Base-by-base conservation (phyloP, 2,888 invertebrate species). In the Chelonus formosanus region DNA sequence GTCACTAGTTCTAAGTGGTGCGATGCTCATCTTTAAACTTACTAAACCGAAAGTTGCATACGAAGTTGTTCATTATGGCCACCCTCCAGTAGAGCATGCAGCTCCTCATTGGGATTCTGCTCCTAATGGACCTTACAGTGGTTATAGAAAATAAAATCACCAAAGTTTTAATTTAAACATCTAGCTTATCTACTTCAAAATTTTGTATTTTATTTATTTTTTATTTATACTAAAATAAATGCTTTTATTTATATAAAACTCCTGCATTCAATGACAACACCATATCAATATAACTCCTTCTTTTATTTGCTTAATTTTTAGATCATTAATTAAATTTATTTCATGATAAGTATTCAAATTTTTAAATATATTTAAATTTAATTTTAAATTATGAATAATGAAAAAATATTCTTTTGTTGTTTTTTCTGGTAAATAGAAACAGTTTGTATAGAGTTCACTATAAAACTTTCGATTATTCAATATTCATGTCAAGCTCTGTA, bases 11-110 rank as follows among this genome's bases (percentile, higher is more conserved):
- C 86, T 94, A 54, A 93, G 94, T 72, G 94, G 92, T 71, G 94
- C 94, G 67, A 88, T 94, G 88, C 88, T 94, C 60, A 92, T 95
- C 82, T 94, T 94, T 86, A 94, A 93, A 85, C 89, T 94, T 81
- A 91, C 94, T 74, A 94, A 94, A 80, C 94, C 94, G 65, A 94
- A 94, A 86, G 91, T 93, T 72, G 94, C 93, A 85, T 94, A 94
- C 80, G 94, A 95, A 86, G 93, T 94, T 57, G 91, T 94, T 73
- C 94, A 94, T 84, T 93, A 92, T 80, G 92, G 92, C 63, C 91
- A 92, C 69, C 90, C 90, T 67, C 89, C 89, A 20, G 87, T 89
- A 2, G 90, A 90, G 75, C 89, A 89, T 71, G 82, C 85, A 6
- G 84, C 84, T 7, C 84, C 85, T 34, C 86, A 86, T 62, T 84